A percentile compares a stretch with the other conserved stretches of the same genome.
These are phyloP conservation scores for Valencia hispanica DNA, from an alignment of 2,797 vertebrate genomes.

Conservation along the genomic window DNA sequence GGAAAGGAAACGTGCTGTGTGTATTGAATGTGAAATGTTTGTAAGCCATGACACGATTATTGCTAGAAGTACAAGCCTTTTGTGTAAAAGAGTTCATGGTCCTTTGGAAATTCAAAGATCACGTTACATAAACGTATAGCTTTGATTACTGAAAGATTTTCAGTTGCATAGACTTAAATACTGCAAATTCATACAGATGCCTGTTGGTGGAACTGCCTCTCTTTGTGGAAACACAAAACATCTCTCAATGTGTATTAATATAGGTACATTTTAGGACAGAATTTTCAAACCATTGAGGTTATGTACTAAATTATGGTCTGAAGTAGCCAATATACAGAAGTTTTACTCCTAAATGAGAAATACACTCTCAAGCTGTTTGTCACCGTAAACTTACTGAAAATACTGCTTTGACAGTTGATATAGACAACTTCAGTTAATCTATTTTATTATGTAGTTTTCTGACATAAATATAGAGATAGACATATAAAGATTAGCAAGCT, in stretches of 20 bases:
- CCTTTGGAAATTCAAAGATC: slow-evolving; percentile 45
- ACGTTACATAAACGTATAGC: slow-evolving; percentile 26
- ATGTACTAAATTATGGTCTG: no score
- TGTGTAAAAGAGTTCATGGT: slow-evolving; percentile 27
- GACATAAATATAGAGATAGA: no score
- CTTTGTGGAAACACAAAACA: not conserved
- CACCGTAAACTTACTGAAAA: no score
- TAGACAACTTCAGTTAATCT: no score
- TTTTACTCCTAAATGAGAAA: no score
- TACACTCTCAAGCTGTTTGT: no score
- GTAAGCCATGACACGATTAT: slow-evolving; percentile 55
- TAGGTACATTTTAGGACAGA: not conserved
- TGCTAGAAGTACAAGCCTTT: slow-evolving; percentile 48
- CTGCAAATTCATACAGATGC: not conserved
- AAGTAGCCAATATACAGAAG: no score
- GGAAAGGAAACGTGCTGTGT: slow-evolving; percentile 9
- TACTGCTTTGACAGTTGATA: no score
- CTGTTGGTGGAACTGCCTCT: not conserved
- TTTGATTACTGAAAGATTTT: slow-evolving; percentile 48
- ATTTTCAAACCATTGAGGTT: no score
- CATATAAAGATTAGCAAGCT: no score
- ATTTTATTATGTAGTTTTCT: no score
- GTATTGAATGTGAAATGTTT: slow-evolving; percentile 13
- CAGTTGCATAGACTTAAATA: slow-evolving; percentile 1
- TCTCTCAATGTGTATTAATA: not conserved